Base-by-base conservation (phyloP, 2,797 vertebrate genomes). In the Darevskia mixta region DNA sequence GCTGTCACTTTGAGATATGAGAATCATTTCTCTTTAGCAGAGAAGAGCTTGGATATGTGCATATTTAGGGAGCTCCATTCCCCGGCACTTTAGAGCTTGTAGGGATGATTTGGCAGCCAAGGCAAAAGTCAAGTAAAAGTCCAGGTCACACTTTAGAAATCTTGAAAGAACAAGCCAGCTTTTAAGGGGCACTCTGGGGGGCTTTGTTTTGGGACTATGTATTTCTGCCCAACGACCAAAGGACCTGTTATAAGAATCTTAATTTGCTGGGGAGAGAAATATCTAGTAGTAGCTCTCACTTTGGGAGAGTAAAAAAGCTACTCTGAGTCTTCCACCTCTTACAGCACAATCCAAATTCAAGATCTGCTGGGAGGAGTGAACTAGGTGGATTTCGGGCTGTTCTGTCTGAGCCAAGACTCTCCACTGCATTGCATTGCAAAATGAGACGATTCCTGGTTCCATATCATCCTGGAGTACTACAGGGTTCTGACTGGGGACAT, bases 1-100 rank as follows among this genome's bases (percentile, higher is more conserved):
- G 49, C 87, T 95, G 90, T 93, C 94, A 94, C 76, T 95, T 95
- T 94, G 88, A 96, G 92, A 92, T 90, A 92, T 92, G 93, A 94
- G 92, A 93, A 89, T 92, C 81, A 90, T 95, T 95, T 96, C 82
- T 93, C 86, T 95, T 88, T 87, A 87, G 90, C 83, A 55, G 92
- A 93, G 89, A 93, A 69, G 91, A 94, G 27, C 88, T 93, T 91
- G 88, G 77, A 88, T 94, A 91, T 89, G 90, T 90, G 93, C 83
- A 92, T 94, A 94, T 89, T 88, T 88, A 94, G 87, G 90, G 72
- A 80, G 20, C 90, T 95, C 91, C 66, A 67, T 95, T 87, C 92
- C 85, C 2, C 32, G 86, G 43, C 92, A 91, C 89, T 90, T 93
- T 67, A 90, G 87, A 75, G 81, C 71, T 85, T 87, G 79, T 79